Base-by-base conservation (phyloP, 1,140 invertebrate species). In the Drosophila orosa region DNA sequence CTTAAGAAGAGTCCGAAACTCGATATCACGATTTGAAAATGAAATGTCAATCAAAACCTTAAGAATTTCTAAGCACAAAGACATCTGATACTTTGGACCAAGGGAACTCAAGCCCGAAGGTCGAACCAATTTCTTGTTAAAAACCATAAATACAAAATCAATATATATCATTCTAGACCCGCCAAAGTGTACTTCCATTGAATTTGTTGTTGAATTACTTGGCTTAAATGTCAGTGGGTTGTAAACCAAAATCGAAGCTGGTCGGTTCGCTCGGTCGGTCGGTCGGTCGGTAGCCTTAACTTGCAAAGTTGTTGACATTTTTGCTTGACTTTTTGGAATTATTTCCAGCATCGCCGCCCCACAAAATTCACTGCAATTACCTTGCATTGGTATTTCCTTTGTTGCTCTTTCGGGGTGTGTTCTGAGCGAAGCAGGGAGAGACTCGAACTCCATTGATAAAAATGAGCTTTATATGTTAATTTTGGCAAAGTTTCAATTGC, bases 251-350 rank as follows among this genome's bases (percentile, higher is more conserved):
- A 66, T 60, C 52, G 56, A 54, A 76, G 54, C 48, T 47, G n/a
- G 45, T 48, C 42, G 7, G 6, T 31, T 10, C n/a, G n/a, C n/a
- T n/a, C n/a, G n/a, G n/a, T 40, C 40, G 44, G 3, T 47, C 44
- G 44, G 15, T 39, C 35, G 37, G 8, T 56, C 25, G 33, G 35
- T 67, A 33, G 61, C 39, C 50, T n/a, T 19, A 17, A 17, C 27
- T 10, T 1, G 50, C 15, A 12, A 76, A 59, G 54, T 82, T 63
- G 83, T 79, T 86, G 82, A 86, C 82, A 85, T 87, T 86, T 86
- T 86, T 86, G 75, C 48, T 79, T 87, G 82, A 82, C 83, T 86
- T 86, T 85, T 87, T 57, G 47, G 33, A 82, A 82, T 79, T 82
- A 78, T 68, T 81, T 85, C 19, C 40, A 67, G 73, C 63, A 63